phyloP scores from a whole-genome alignment of 2,797 vertebrate genomes.

The Lerista edwardsae region DNA sequence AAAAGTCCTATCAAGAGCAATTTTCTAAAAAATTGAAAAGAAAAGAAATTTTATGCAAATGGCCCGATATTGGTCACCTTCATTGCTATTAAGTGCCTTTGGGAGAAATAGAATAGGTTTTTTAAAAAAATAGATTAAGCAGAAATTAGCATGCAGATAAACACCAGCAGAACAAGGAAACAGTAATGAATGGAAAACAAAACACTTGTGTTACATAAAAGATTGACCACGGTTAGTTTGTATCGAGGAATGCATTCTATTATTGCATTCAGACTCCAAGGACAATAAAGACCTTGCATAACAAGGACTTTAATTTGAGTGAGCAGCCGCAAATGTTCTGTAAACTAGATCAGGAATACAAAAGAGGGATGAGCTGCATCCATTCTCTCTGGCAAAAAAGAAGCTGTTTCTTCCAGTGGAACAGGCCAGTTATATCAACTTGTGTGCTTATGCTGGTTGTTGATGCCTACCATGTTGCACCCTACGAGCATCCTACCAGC shows the following conservation, averaged over 20 bases:
- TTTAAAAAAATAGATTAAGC: slow-evolving; percentile 41
- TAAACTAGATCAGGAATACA: neutral
- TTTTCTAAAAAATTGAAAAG: neutral
- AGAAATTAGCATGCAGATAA: slow-evolving; percentile 55
- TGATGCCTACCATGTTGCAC: too few species aligned
- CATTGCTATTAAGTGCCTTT: slow-evolving; percentile 18
- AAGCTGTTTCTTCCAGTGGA: neutral
- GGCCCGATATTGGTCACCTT: neutral
- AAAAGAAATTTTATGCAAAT: slow-evolving; percentile 36
- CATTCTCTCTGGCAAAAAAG: neutral
- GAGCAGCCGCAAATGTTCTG: neutral
- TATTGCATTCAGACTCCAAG: slow-evolving; percentile 12
- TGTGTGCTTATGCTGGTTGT: neutral
- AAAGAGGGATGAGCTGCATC: neutral
- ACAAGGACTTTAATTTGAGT: neutral
- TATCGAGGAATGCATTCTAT: slow-evolving; percentile 4
- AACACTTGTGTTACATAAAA: neutral
- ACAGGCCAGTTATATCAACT: neutral
- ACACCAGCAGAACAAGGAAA: slow-evolving; percentile 27
- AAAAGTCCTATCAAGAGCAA: slow-evolving; percentile 30
- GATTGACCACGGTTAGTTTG: slow-evolving; percentile 1
- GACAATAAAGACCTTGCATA: neutral
- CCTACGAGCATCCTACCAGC: too few species aligned
- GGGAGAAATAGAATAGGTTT: neutral
- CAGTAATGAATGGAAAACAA: slow-evolving; percentile 25